Evolutionary conservation across 2,113 vertebrate species (phyloP), one percentile per base, ranked within the genome.

Genomic region (Pachyramphus minor): DNA sequence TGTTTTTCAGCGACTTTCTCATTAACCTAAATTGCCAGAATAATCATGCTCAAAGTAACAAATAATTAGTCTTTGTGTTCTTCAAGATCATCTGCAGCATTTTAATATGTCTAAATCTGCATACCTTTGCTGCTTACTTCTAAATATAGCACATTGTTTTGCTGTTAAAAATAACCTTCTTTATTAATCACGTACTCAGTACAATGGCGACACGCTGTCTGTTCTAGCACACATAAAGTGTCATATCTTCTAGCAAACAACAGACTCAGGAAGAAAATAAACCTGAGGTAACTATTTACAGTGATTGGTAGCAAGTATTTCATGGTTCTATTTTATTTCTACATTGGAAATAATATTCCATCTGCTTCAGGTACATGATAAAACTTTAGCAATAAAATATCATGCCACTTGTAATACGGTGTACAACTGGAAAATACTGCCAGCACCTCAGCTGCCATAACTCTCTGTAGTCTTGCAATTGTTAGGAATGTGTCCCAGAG

Each of bases 101-200:
- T 89, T 88, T 75, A 74, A 44, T 72, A n/a, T 5, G 33, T 15
- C 27, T 90, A 90, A 83, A 90, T 81, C 63, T 60, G 82, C 69
- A 76, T 52, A 75, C 50, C 23, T 64, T 74, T 35, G 44, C 18
- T 79, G 12, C 23, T 53, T 59, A 23, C 5, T 15, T 71, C 95
- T 93, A 96, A 94, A 89, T 90, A 92, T 89, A 96, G 62, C 39
- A 45, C 73, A 95, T 94, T 96, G 95, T 94, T 93, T 94, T 91
- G 88, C 31, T 75, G 76, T 86, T 96, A 94, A 96, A 96, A 96
- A 96, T 94, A 95, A 28, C 15, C 24, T 41, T 44, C 84, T 85
- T 90, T 88, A 79, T 81, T 93, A 78, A 72, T 92, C 92, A 94
- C 56, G 31, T 88, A 67, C 59, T 88, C 59, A 8, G 82, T 3